phyloP scores from a whole-genome alignment of 1,140 invertebrate genomes.

The Neoseiulus cucumeris region DNA sequence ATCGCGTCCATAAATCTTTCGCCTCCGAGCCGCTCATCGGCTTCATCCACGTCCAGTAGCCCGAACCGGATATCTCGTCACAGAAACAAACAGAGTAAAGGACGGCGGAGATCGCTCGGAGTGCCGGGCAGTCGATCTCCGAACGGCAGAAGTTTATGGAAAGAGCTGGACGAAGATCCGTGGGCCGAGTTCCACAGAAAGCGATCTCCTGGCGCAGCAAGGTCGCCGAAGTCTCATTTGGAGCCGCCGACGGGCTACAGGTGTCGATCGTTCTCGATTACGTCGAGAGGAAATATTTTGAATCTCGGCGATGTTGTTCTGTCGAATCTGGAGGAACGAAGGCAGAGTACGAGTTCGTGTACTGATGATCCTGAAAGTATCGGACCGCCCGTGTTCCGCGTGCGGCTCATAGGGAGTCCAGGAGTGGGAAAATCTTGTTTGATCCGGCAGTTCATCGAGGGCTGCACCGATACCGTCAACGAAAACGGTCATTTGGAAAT shows the following conservation, averaged over 20 bases:
- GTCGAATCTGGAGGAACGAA: neutral
- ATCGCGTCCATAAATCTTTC: neutral
- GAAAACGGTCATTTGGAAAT: neutral
- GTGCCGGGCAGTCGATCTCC: neutral
- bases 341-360: neutral
- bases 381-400: neutral
- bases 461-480: conserved; percentile 1
- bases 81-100: neutral
- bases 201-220: neutral
- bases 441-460: neutral
- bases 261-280: neutral
- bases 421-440: conserved; percentile 6
- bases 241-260: neutral
- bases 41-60: neutral
- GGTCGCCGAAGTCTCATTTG: neutral
- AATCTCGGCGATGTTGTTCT: conserved; percentile 8
- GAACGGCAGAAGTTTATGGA: conserved; percentile 4
- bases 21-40: neutral
- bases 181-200: conserved; percentile 7
- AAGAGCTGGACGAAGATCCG: neutral
- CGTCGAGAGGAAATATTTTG: neutral
- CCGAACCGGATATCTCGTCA: conserved; percentile 1
- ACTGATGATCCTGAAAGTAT: neutral
- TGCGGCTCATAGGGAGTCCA: neutral
- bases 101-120: conserved; percentile 3